Evolutionary conservation across 2,888 invertebrate genomes (phyloP).

Genomic region (Eilema depressum): DNA sequence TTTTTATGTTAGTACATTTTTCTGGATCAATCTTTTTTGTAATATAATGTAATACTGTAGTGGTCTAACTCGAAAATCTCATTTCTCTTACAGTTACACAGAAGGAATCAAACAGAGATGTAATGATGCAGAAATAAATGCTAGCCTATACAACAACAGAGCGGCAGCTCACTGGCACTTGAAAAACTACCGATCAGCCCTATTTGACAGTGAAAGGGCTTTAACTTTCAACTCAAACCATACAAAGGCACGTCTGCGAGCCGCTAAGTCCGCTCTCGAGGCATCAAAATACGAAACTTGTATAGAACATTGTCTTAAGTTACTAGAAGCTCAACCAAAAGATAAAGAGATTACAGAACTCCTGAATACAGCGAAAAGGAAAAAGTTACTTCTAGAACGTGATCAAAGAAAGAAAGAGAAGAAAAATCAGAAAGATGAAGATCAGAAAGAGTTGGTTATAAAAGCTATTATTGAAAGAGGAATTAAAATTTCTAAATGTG

Average conservation of each 20-base stretch:
- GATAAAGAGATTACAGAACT: conserved; percentile 81
- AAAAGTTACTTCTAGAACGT: conserved; percentile 81
- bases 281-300: conserved; percentile 90
- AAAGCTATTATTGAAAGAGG: conserved; percentile 79
- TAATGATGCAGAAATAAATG: conserved; percentile 90
- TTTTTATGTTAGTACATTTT: too few species aligned
- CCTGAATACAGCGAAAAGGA: conserved; percentile 78
- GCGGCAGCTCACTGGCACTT: conserved; percentile 95
- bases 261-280: conserved; percentile 91
- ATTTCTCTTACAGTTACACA: conserved; percentile 89
- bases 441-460: conserved; percentile 74
- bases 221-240: conserved; percentile 92
- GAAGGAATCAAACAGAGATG: conserved; percentile 95
- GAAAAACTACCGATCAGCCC: conserved; percentile 92
- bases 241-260: conserved; percentile 91
- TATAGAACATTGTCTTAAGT: conserved; percentile 90
- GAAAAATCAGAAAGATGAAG: conserved; percentile 72
- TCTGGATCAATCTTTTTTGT: too few species aligned
- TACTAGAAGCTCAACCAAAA: conserved; percentile 86
- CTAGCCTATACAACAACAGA: conserved; percentile 96
- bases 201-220: conserved; percentile 93
- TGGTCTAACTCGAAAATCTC: neutral
- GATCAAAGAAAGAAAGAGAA: conserved; percentile 85
- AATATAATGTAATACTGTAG: neutral
- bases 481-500: conserved; percentile 85